These are phyloP conservation scores for Palythoa grandiflora DNA, from an alignment of 92 coral and sea anemone species.

Conservation along the genomic window DNA sequence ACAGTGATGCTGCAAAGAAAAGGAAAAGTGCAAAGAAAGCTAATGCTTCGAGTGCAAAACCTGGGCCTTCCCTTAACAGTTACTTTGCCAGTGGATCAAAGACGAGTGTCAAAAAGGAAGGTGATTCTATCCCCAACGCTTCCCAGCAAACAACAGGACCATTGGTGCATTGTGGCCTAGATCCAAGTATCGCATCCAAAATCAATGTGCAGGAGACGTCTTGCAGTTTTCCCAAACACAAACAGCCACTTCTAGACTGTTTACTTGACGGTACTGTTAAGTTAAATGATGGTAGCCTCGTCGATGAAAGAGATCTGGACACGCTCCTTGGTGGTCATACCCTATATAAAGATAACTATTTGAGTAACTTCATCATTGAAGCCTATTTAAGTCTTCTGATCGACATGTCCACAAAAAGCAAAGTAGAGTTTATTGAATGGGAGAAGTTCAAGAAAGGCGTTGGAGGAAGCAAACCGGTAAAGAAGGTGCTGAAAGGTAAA, in stretches of 20 bases:
- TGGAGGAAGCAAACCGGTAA: conserved; percentile 45
- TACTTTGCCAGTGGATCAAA: conserved; percentile 31
- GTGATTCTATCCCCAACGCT: conserved; percentile 38
- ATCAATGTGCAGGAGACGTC: conserved; percentile 44
- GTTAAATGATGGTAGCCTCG: conserved; percentile 50
- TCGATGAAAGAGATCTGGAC: neutral
- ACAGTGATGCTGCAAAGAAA: conserved; percentile 48
- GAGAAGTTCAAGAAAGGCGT: conserved; percentile 58
- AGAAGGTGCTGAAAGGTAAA: conserved; percentile 40
- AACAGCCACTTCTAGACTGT: conserved; percentile 64
- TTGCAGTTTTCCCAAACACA: conserved; percentile 54
- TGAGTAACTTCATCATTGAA: conserved; percentile 70
- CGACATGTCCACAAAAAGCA: conserved; percentile 26
- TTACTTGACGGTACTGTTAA: conserved; percentile 61
- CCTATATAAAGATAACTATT: conserved; percentile 60
- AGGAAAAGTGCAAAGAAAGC: conserved; percentile 2
- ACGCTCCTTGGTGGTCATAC: conserved; percentile 47
- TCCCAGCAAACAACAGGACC: conserved; percentile 46
- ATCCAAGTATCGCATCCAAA: conserved; percentile 46
- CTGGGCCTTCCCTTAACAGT: conserved; percentile 41
- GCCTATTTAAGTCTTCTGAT: conserved; percentile 43
- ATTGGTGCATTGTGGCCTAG: conserved; percentile 59
- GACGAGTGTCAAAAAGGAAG: conserved; percentile 18
- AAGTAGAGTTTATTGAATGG: conserved; percentile 45
- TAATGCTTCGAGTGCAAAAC: conserved; percentile 34